Percentiles rank a stretch among this genome's conserved stretches.
These are phyloP conservation scores for Seladonia tumulorum DNA, from an alignment of 2,888 invertebrate species.

Conservation along the genomic window DNA sequence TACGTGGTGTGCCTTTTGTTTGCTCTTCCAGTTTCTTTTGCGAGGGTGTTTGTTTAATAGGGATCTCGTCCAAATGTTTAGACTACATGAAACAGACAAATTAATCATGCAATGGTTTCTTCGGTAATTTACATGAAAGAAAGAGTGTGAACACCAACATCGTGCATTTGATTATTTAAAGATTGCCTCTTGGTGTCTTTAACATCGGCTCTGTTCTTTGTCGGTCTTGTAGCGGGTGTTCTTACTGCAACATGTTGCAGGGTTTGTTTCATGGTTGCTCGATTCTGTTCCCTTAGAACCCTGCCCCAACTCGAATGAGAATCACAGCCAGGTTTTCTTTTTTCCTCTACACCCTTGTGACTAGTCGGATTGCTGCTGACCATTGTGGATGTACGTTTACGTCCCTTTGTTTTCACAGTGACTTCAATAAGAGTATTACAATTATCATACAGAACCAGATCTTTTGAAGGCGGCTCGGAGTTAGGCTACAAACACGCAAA, in stretches of 20 bases:
- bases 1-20: slow-evolving; percentile 49
- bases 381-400: slow-evolving; percentile 70
- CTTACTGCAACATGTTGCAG: slow-evolving; percentile 61
- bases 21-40: slow-evolving; percentile 62
- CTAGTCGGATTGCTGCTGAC: slow-evolving; percentile 61
- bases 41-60: slow-evolving; percentile 58
- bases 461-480: slow-evolving; percentile 45
- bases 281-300: slow-evolving; percentile 71
- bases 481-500: slow-evolving; percentile 48
- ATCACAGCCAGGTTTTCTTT: slow-evolving; percentile 54
- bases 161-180: slow-evolving; percentile 20
- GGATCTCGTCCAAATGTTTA: slow-evolving; percentile 67
- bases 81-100: slow-evolving; percentile 23
- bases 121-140: neutral
- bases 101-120: neutral
- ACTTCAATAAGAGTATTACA: slow-evolving; percentile 71
- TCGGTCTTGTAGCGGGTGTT: slow-evolving; percentile 56
- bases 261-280: slow-evolving; percentile 65
- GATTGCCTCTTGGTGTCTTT: slow-evolving; percentile 55
- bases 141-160: slow-evolving; percentile 5
- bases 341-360: slow-evolving; percentile 65
- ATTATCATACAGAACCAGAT: slow-evolving; percentile 61
- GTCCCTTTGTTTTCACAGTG: slow-evolving; percentile 70
- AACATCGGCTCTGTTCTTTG: slow-evolving; percentile 51
- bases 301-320: slow-evolving; percentile 64